phyloP scores from a whole-genome alignment of 1,140 invertebrate species.

The Drosophila sturtevanti region DNA sequence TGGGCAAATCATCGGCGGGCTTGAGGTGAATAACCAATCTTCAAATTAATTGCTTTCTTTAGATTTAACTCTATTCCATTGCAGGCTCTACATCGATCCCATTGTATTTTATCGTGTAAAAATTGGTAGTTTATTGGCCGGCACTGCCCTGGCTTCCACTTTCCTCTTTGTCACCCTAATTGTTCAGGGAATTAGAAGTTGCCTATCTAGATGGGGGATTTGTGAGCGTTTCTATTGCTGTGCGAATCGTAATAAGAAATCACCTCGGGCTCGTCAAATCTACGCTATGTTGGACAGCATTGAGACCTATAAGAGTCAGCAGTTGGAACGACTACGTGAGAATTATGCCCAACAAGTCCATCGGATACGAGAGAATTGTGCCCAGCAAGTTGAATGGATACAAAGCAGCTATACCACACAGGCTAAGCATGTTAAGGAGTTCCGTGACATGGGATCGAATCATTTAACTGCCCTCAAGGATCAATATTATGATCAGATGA shows the following conservation, averaged over 20 bases:
- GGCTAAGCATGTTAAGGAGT: slow-evolving; percentile 93
- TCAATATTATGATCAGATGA: slow-evolving; percentile 95
- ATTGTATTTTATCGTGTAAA: slow-evolving; percentile 92
- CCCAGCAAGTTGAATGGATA: slow-evolving; percentile 96
- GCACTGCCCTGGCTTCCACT: slow-evolving; percentile 88
- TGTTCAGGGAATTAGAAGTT: slow-evolving; percentile 88
- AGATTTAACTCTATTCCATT: slow-evolving; percentile 7
- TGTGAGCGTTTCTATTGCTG: slow-evolving; percentile 87
- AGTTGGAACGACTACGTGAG: slow-evolving; percentile 93
- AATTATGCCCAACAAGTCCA: slow-evolving; percentile 96
- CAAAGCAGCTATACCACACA: slow-evolving; percentile 95
- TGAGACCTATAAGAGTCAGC: slow-evolving; percentile 94
- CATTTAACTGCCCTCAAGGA: slow-evolving; percentile 93
- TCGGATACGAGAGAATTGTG: slow-evolving; percentile 95
- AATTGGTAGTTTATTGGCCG: slow-evolving; percentile 92
- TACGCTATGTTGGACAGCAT: slow-evolving; percentile 94
- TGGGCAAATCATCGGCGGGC: slow-evolving; percentile 89
- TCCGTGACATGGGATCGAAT: slow-evolving; percentile 94
- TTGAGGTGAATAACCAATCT: slow-evolving; percentile 82
- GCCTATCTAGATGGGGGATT: slow-evolving; percentile 88
- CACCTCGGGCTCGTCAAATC: slow-evolving; percentile 91
- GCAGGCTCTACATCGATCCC: slow-evolving; percentile 89
- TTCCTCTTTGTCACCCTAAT: slow-evolving; percentile 92
- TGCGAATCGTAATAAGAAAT: slow-evolving; percentile 84
- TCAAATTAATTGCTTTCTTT: not conserved